phyloP scores from a whole-genome alignment of 2,113 vertebrate genomes.

The Corythoichthys haematopterus region DNA sequence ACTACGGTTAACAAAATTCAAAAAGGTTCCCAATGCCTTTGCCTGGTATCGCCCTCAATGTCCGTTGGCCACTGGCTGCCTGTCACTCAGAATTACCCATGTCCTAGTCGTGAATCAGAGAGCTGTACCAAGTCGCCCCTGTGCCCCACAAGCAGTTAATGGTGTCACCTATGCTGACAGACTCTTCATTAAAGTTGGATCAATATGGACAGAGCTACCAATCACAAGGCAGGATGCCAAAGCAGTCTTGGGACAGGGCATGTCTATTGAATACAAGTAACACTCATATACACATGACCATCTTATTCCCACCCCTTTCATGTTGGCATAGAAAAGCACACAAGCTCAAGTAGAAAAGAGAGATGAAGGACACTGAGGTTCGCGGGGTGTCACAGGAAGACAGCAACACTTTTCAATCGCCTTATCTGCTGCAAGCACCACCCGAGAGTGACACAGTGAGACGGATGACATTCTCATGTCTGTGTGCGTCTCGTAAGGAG shows the following conservation, averaged over 20 bases:
- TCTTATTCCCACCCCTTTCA: conserved; percentile 6
- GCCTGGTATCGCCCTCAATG: conserved; percentile 1
- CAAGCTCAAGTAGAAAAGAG: conserved; percentile 15
- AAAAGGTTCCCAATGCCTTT: conserved; percentile 10
- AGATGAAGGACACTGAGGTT: conserved; percentile 45
- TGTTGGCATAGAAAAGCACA: conserved; percentile 9
- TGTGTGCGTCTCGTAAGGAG: neutral
- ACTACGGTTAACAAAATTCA: conserved; percentile 20
- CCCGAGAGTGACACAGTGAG: conserved; percentile 22
- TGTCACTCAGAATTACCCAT: conserved; percentile 50
- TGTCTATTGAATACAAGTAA: neutral
- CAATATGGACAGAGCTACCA: conserved; percentile 44
- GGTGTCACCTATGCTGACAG: conserved; percentile 65
- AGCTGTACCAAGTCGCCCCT: conserved; percentile 38
- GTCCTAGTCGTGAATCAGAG: conserved; percentile 32
- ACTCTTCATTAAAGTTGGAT: conserved; percentile 70
- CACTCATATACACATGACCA: neutral
- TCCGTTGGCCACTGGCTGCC: conserved; percentile 28
- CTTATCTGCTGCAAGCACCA: conserved; percentile 53
- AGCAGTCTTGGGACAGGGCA: neutral
- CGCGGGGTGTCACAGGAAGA: conserved; percentile 27
- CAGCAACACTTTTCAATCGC: conserved; percentile 32
- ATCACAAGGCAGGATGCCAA: conserved; percentile 33
- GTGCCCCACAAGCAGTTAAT: conserved; percentile 54
- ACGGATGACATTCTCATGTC: conserved; percentile 12